Percentiles rank a stretch among this genome's conserved stretches.
Evolutionary conservation across 2,888 invertebrate species (phyloP).

Genomic region (Rhogogaster chlorosoma): DNA sequence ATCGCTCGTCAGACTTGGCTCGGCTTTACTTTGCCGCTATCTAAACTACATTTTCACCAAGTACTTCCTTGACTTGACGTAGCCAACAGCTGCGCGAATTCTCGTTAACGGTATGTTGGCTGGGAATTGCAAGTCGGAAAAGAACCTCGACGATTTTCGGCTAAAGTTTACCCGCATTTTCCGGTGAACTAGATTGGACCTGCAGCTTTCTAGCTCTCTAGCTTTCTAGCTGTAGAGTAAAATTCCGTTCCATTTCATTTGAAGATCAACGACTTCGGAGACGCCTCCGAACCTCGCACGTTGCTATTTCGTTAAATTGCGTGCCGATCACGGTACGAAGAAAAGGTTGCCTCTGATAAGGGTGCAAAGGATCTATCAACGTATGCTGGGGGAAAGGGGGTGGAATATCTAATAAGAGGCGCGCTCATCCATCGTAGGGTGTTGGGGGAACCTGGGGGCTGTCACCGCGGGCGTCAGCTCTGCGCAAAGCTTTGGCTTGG

Average conservation of each 20-base stretch:
- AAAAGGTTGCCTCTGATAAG: conserved; percentile 40
- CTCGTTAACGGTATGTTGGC: conserved; percentile 21
- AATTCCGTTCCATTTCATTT: not conserved
- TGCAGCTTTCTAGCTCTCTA: too few relatives aligned
- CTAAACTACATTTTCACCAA: conserved; percentile 48
- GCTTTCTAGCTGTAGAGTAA: not conserved
- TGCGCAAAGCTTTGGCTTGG: conserved; percentile 67
- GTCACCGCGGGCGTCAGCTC: conserved; percentile 76
- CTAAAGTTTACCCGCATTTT: not conserved
- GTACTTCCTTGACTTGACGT: conserved; percentile 47
- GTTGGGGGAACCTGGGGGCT: conserved; percentile 72
- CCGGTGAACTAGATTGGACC: not conserved
- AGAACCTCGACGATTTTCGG: conserved; percentile 9
- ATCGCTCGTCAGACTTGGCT: conserved; percentile 38
- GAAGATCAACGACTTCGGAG: not conserved
- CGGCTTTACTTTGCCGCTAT: conserved; percentile 31
- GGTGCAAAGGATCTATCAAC: conserved; percentile 56
- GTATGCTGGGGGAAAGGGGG: conserved; percentile 60
- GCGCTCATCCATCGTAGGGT: conserved; percentile 73
- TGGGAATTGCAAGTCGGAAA: conserved; percentile 1
- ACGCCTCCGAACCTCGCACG: not conserved
- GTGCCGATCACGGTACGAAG: conserved; percentile 11
- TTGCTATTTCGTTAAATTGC: conserved; percentile 19
- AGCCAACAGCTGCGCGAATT: conserved; percentile 29
- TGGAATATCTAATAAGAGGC: conserved; percentile 76